Evolutionary conservation across 2,888 invertebrate genomes (phyloP), one percentile per base, ranked within the genome.

Genomic region (Drosophila cognata): DNA sequence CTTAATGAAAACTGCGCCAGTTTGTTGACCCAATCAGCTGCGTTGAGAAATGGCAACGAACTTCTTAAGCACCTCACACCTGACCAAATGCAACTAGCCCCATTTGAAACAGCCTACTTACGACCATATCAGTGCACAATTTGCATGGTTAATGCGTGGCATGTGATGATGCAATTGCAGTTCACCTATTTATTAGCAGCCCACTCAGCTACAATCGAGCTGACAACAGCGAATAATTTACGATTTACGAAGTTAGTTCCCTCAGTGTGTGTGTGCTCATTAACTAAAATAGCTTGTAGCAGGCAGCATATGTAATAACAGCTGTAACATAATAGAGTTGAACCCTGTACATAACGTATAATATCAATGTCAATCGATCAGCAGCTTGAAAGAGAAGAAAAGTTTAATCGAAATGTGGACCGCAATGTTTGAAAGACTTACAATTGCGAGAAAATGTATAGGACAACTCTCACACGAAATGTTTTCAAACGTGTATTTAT

Each of bases 21-120:
- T 78, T 80, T 76, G 73, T 75, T 81, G 79, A 85, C 86, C 83
- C 81, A 88, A 88, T 79, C 88, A 88, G 58, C 76, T 64, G 75
- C 82, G 66, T 76, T 64, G 74, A 65, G 71, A 79, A 72, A 71
- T 55, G 73, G 65, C 60, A 51, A 63, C 60, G 35, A 63, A 61
- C 29, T 50, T 66, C 79, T 73, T 73, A 76, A 80, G 70, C 78
- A 73, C 63, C 72, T 73, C 68, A 53, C 58, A 50, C 56, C 65
- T 53, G 53, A 43, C 33, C 36, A n/a, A 31, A 28, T 33, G 11
- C 25, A 33, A n/a, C 28, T 56, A 38, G n/a, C 35, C 28, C 7
- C 36, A 38, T 29, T 48, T 41, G 43, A 56, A 36, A 46, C 55
- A 63, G 28, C 43, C 79, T 60, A 65, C 65, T 73, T 65, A 51